Conservation (phyloP, 1,140 invertebrate species). For the Cyphomyrmex costatus region DNA sequence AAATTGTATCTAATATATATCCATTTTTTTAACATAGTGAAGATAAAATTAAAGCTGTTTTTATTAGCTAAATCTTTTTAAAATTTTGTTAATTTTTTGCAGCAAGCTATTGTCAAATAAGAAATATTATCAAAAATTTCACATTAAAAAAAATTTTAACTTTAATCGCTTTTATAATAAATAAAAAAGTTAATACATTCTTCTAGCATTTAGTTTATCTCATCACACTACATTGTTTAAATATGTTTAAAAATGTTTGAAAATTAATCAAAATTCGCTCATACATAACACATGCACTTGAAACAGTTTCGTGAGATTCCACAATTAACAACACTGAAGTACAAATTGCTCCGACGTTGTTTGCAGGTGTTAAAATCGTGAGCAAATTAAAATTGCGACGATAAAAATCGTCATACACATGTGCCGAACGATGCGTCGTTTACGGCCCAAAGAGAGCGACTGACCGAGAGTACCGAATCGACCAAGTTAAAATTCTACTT, state of each 20-base stretch:
- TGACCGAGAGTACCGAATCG: constrained; percentile 69
- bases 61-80: neutral
- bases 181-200: neutral
- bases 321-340: constrained; percentile 19
- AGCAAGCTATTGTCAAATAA: neutral
- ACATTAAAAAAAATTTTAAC: neutral
- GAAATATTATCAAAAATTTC: neutral
- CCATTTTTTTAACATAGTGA: neutral
- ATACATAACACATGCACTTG: constrained; percentile 16
- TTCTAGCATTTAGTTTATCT: neutral
- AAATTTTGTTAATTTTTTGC: neutral
- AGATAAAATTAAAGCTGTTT: neutral
- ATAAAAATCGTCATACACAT: neutral
- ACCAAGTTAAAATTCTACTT: constrained; percentile 73
- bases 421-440: constrained; percentile 50
- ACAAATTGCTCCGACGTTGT: constrained; percentile 2
- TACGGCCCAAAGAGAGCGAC: constrained; percentile 70
- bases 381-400: neutral
- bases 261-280: neutral
- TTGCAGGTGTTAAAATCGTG: constrained; percentile 1
- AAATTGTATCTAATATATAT: neutral
- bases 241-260: neutral
- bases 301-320: constrained; percentile 4
- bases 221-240: neutral
- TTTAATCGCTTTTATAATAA: neutral